These are phyloP conservation scores for Gambelia wislizenii DNA, from an alignment of 2,797 vertebrate genomes.

Conservation along the genomic window DNA sequence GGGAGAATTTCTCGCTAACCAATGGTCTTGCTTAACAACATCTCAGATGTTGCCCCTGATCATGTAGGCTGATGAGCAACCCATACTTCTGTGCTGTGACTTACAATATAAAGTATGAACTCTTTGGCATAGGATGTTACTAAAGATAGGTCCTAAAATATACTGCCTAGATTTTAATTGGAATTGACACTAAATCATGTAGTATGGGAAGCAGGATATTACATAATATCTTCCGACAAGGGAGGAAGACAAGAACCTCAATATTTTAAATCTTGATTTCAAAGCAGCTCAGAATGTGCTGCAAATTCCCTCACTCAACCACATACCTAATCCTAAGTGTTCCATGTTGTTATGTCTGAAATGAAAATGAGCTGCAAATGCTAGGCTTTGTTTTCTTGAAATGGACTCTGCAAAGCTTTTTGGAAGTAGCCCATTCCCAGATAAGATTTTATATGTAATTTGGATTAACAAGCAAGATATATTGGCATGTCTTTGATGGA, in stretches of 20 bases:
- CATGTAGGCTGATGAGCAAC: not conserved
- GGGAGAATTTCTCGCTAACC: not conserved
- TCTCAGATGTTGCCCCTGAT: not conserved
- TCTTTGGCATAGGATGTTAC: constrained; percentile 30
- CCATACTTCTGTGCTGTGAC: constrained; percentile 7
- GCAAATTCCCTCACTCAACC: not conserved
- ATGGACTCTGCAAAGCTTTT: not conserved
- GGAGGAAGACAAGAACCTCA: constrained; percentile 29
- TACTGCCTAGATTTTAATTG: constrained; percentile 42
- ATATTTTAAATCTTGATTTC: constrained; percentile 26
- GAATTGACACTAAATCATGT: constrained; percentile 26
- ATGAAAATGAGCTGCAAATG: constrained; percentile 6
- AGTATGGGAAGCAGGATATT: constrained; percentile 39
- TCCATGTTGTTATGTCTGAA: not conserved
- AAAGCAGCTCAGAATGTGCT: constrained; percentile 23
- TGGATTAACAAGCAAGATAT: not conserved
- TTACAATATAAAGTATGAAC: not conserved
- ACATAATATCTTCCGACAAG: constrained; percentile 18
- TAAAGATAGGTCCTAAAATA: constrained; percentile 37
- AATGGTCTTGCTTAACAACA: constrained; percentile 7
- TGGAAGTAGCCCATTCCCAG: not conserved
- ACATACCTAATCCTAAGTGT: not conserved
- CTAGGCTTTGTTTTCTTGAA: constrained; percentile 25
- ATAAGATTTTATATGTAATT: constrained; percentile 15
- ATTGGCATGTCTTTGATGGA: not conserved